Evolutionary conservation across 2,797 vertebrate species (phyloP), one percentile per base, ranked within the genome.

Genomic region (Champsocephalus gunnari): DNA sequence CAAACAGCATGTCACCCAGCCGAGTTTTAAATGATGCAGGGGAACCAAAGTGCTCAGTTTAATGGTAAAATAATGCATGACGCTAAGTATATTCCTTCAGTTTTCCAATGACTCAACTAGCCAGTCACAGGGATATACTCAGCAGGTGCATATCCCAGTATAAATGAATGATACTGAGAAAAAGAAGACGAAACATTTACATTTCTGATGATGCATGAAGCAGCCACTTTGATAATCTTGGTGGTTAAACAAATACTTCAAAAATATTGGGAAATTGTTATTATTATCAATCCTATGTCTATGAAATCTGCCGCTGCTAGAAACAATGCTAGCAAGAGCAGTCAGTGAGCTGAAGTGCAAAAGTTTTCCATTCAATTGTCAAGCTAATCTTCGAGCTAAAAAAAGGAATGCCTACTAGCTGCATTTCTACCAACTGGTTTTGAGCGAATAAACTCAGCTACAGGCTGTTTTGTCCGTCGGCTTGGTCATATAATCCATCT

Each of bases 91-190:
- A 5, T 38, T 48, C 17, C 51, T 45, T 45, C 65, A 32, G 47
- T 60, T 69, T 45, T 55, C 44, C 69, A 44, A 38, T 44, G 68
- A 69, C 54, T 72, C 59, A 61, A 14, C n/a, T 47, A 38, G 41
- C 12, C 58, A 9, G 32, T 58, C 32, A 19, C 44, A 53, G 16
- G 3, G n/a, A 13, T 24, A 8, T 12, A 5, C 66, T 17, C 64
- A 62, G 19, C 48, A 45, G 58, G 13, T 53, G 1, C 21, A 34
- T 43, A 13, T 13, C 8, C 2, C 14, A 16, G 21, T 56, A 4
- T 14, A 3, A 34, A 45, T 51, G 1, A 41, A 9, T 28, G 12
- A 48, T 34, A 34, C 10, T 8, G 38, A 64, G 21, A 7, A 24
- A 12, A 38, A 2, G 1, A 12, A n/a, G 4, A 44, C 51, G 47